Base-by-base conservation (phyloP, 2,888 invertebrate genomes). In the Cistogaster globosa region DNA sequence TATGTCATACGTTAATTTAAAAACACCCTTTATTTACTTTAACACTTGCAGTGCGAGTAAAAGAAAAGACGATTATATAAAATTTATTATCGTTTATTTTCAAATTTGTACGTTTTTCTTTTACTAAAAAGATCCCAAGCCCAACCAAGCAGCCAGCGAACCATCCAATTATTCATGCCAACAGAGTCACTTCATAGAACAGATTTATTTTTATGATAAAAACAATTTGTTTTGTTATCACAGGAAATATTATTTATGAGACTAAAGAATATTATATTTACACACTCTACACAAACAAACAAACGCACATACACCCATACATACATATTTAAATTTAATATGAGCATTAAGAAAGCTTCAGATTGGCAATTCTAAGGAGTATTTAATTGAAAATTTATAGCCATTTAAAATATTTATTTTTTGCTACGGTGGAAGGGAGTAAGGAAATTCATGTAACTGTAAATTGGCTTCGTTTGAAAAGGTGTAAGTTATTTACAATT, bases 211-310 rank as follows among this genome's bases (percentile, higher is more conserved):
- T 62, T 69, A 67, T 38, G 67, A 84, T 84, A 77, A 81, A 57
- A 77, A 67, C 76, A 84, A 74, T 81, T 84, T 77, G 72, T 68
- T 72, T 75, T 77, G 51, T 81, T 84, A 81, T 81, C 81, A 84
- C 84, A 74, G 84, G 84, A 84, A 80, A 72, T 77, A 84, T 72
- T 76, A 80, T 81, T 84, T 81, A 84, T 84, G 77, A 72, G 72
- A 32, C 32, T 5, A 32, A 8, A 76, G 57, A 36, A 36, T 67
- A 48, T 32, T 63, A 14, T 14, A 45, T 5, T 48, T 55, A 7
- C 1, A 63, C 8, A 18, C 22, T 26, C 2, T 26, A 57, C 22
- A 60, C 8, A 9, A n/a, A 42, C 22, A 32, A 9, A 22, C 16
- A 26, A 14, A 20, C 22, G 14, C 60, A 20, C 16, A 11, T 18